Evolutionary conservation across 2,888 invertebrate genomes (phyloP).

Genomic region (Platerodrilus igneus): DNA sequence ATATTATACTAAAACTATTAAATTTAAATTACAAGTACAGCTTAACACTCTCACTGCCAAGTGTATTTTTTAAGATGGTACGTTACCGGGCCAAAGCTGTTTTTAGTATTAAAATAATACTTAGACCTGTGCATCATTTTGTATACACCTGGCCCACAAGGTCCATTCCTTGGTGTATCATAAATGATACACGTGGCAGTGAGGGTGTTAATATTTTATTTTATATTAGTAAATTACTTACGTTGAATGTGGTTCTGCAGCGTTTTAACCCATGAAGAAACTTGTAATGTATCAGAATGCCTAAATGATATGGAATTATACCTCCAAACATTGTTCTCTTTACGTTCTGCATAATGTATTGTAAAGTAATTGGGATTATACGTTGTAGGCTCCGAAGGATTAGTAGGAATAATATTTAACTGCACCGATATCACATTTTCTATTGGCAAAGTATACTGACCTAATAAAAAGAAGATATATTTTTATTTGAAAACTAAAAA

Average conservation of each 20-base stretch:
- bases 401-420: slow-evolving; percentile 46
- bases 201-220: too few species aligned
- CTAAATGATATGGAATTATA: slow-evolving; percentile 55
- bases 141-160: too few species aligned
- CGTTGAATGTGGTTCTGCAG: slow-evolving; percentile 53
- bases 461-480: slow-evolving; percentile 40
- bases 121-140: too few species aligned
- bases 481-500: slow-evolving; percentile 6
- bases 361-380: slow-evolving; percentile 51
- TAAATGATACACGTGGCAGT: too few species aligned
- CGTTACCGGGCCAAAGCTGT: too few species aligned
- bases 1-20: too few species aligned
- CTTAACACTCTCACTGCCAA: too few species aligned
- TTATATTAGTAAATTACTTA: too few species aligned
- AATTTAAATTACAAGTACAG: too few species aligned
- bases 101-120: too few species aligned
- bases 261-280: slow-evolving; percentile 60
- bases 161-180: too few species aligned
- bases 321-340: slow-evolving; percentile 56
- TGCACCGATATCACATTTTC: slow-evolving; percentile 54
- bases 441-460: slow-evolving; percentile 53
- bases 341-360: slow-evolving; percentile 59
- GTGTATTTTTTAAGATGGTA: too few species aligned
- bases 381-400: slow-evolving; percentile 40
- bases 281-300: slow-evolving; percentile 57